phyloP scores from a whole-genome alignment of 1,140 invertebrate genomes.

The Polypedilum vanderplanki region DNA sequence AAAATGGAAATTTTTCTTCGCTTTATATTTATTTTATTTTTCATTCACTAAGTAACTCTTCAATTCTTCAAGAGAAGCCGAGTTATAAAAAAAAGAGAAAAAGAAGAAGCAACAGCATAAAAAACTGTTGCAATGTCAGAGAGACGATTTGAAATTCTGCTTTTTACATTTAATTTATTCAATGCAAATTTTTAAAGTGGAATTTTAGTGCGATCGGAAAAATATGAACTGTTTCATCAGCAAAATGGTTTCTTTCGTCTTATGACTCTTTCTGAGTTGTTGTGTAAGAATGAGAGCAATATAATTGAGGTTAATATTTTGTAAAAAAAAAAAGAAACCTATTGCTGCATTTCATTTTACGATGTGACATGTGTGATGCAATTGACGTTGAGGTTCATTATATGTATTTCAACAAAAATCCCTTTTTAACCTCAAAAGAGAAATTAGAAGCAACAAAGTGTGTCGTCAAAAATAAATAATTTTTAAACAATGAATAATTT shows the following conservation, averaged over 20 bases:
- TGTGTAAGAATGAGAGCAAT: slow-evolving; percentile 17
- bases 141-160: slow-evolving; percentile 21
- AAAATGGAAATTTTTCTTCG: slow-evolving; percentile 23
- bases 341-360: neutral
- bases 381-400: neutral
- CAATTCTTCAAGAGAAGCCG: too few relatives aligned
- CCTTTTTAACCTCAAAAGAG: neutral
- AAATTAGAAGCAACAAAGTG: neutral
- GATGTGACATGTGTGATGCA: slow-evolving; percentile 4
- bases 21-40: slow-evolving; percentile 11
- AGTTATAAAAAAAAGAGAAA: neutral
- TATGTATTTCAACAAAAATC: neutral
- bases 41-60: neutral
- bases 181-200: slow-evolving; percentile 27
- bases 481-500: too few relatives aligned
- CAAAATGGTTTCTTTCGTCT: neutral
- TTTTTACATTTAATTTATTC: slow-evolving; percentile 25
- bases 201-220: slow-evolving; percentile 25
- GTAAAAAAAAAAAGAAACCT: slow-evolving; percentile 1
- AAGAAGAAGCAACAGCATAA: slow-evolving; percentile 8
- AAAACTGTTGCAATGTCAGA: slow-evolving; percentile 26
- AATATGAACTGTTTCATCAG: slow-evolving; percentile 26
- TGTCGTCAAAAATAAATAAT: too few relatives aligned
- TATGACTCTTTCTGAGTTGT: neutral
- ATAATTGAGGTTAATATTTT: slow-evolving; percentile 14